Base-by-base conservation (phyloP, 2,113 vertebrate species). In the Machaerirhynchus nigripectus region DNA sequence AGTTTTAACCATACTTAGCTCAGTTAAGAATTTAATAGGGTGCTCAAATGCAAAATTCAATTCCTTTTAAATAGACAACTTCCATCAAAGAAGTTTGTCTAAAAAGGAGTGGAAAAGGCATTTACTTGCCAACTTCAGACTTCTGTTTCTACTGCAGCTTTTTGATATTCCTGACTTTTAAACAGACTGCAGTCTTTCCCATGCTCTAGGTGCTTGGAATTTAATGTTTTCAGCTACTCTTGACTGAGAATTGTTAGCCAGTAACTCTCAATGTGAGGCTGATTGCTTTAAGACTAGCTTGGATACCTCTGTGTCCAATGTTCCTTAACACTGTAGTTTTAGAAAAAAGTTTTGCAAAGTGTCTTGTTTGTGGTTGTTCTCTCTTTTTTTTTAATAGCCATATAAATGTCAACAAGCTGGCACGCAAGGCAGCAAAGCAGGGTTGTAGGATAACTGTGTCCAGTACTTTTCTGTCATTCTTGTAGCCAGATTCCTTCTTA, bases 351-450 rank as follows among this genome's bases (percentile, higher is more conserved):
- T 90, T 55, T 77, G 68, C 70, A 13, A 26, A 44, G 71, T 44
- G 31, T 47, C 76, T 90, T 56, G 55, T 90, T 91, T 84, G 95
- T 90, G 75, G 82, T 74, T 85, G 59, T 89, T 96, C 57, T 80
- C 24, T 75, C 17, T 40, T 78, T 81, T 78, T 81, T 86, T 93
- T 86, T 67, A 77, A 84, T 59, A 86, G 87, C 50, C 13, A 47
- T 56, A n/a, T 59, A 87, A 88, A 93, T 84, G 84, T 92, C 90
- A 93, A 53, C 47, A 55, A 84, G 71, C 73, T 96, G 89, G 81
- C 85, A 67, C 0, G 0, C 46, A 42, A 75, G n/a, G 67, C 87
- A 82, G 67, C 16, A 5, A 33, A 53, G 46, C 63, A 60, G 64
- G 50, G 35, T 35, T 93, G 76, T 63, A 86, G 55, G 63, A 12